Conservation (phyloP, 2,888 invertebrate species). For the Artemia sinica region DNA sequence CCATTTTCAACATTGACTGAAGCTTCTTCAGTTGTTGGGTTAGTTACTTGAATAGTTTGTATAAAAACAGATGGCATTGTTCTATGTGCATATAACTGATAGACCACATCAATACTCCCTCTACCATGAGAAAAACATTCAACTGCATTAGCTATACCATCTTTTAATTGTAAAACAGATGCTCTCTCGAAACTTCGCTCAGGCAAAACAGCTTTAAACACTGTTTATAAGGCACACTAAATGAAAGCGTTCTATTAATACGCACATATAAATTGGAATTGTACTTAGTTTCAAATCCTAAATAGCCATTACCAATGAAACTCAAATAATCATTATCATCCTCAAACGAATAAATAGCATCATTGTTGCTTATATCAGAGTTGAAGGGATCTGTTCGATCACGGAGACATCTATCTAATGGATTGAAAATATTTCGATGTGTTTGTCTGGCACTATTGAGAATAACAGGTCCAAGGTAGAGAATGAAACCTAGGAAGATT, state of each 20-base stretch:
- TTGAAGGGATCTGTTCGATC: constrained; percentile 9
- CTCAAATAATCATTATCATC: not conserved
- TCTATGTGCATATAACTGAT: constrained; percentile 58
- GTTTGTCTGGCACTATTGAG: not conserved
- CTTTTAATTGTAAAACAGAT: constrained; percentile 42
- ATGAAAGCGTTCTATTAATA: not conserved
- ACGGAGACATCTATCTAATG: not conserved
- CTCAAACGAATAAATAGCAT: not conserved
- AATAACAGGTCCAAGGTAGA: not conserved
- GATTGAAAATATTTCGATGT: constrained; percentile 14
- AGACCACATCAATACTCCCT: constrained; percentile 25
- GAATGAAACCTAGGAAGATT: not conserved
- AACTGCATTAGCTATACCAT: constrained; percentile 35
- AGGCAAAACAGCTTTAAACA: not conserved
- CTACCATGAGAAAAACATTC: constrained; percentile 44
- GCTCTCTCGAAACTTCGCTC: constrained; percentile 35
- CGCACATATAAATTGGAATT: not conserved
- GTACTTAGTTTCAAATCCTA: not conserved
- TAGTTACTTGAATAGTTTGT: constrained; percentile 58
- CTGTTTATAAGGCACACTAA: constrained; percentile 1
- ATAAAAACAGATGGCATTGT: constrained; percentile 57
- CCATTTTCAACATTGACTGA: constrained; percentile 44
- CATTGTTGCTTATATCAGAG: not conserved
- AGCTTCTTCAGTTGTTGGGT: constrained; percentile 45
- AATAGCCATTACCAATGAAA: constrained; percentile 1